A percentile compares a stretch with the other conserved stretches of the same genome.
phyloP scores from a whole-genome alignment of 2,797 vertebrate species.

The Tenualosa thibaudeaui region DNA sequence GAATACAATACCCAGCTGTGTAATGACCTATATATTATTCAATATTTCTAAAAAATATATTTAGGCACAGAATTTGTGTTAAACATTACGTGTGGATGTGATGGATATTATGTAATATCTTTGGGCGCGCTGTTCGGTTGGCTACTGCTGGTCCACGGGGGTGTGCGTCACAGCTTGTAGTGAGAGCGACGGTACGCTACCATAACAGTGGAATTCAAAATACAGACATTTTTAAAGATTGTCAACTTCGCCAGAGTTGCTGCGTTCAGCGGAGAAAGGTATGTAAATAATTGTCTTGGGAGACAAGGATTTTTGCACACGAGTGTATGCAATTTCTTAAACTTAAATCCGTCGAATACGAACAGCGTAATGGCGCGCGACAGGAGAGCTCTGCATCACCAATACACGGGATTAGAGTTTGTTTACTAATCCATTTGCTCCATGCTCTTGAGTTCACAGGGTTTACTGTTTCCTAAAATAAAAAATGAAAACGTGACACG shows the following conservation, averaged over 20 bases:
- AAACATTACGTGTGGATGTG: not conserved
- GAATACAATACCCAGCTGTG: no score
- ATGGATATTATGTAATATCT: constrained; percentile 11
- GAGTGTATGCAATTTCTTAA: not conserved
- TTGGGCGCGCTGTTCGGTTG: constrained; percentile 22
- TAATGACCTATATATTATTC: not conserved
- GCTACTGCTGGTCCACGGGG: constrained; percentile 5
- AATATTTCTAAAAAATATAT: not conserved
- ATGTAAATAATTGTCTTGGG: not conserved
- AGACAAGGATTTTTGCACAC: not conserved
- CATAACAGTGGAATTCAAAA: constrained; percentile 15
- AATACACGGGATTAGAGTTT: constrained; percentile 23
- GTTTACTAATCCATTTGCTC: constrained; percentile 23
- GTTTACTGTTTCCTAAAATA: constrained; percentile 3
- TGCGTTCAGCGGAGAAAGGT: not conserved
- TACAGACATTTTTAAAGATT: not conserved
- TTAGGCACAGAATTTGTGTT: not conserved
- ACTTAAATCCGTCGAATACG: not conserved
- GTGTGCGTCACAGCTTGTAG: constrained; percentile 21
- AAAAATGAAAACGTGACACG: not conserved
- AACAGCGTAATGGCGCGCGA: constrained; percentile 20
- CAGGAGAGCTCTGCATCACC: constrained; percentile 17
- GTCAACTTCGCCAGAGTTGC: not conserved
- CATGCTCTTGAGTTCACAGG: constrained; percentile 10
- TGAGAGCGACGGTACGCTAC: constrained; percentile 22